Evolutionary conservation across 1,140 invertebrate species (phyloP).

Genomic region (Nixonia krombeini): DNA sequence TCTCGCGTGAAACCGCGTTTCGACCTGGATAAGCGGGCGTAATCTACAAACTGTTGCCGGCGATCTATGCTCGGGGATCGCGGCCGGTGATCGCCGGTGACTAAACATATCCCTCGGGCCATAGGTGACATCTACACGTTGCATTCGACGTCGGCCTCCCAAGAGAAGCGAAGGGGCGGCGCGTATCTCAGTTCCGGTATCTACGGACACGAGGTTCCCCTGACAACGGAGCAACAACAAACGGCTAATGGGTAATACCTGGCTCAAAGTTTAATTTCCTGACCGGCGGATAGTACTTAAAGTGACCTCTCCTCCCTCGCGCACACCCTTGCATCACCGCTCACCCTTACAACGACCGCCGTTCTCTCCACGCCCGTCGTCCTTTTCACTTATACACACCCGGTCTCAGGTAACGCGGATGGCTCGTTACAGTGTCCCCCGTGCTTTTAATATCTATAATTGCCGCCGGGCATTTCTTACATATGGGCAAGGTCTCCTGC

Average conservation of each 20-base stretch:
- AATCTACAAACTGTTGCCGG: slow-evolving; percentile 10
- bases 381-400: slow-evolving; percentile 21
- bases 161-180: slow-evolving; percentile 41
- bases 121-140: slow-evolving; percentile 61
- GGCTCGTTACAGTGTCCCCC: slow-evolving; percentile 10
- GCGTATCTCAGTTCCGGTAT: slow-evolving; percentile 68
- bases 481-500: too few relatives aligned
- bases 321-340: slow-evolving; percentile 10
- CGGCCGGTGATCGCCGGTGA: slow-evolving; percentile 43
- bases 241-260: slow-evolving; percentile 67
- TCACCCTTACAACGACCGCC: too few relatives aligned
- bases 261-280: slow-evolving; percentile 71
- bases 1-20: not conserved
- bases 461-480: too few relatives aligned
- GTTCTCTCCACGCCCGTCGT: slow-evolving; percentile 9
- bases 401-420: slow-evolving; percentile 14
- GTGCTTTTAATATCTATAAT: slow-evolving; percentile 39
- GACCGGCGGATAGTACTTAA: slow-evolving; percentile 61
- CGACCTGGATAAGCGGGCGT: not conserved
- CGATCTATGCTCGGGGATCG: slow-evolving; percentile 17
- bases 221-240: slow-evolving; percentile 69
- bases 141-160: slow-evolving; percentile 55
- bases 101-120: slow-evolving; percentile 48
- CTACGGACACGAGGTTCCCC: slow-evolving; percentile 61
- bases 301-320: slow-evolving; percentile 50